These are phyloP conservation scores for Elephantulus edwardii DNA, from an alignment of 2,113 vertebrate genomes.

Conservation along the genomic window DNA sequence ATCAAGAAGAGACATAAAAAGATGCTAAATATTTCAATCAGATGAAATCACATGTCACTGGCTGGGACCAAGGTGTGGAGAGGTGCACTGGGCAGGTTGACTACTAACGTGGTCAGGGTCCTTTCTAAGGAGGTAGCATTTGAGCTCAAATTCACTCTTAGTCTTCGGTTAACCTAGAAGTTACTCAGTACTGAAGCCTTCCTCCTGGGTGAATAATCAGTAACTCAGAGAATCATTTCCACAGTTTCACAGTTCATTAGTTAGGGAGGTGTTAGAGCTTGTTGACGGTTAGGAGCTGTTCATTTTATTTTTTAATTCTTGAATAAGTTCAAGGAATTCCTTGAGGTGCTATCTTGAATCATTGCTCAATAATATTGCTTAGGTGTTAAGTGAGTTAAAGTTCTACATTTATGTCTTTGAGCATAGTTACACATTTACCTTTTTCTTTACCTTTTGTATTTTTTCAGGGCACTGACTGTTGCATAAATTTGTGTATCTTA, in stretches of 20 bases:
- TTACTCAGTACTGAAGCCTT: conserved; percentile 65
- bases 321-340: conserved; percentile 70
- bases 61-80: neutral
- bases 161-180: conserved; percentile 36
- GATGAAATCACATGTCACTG: neutral
- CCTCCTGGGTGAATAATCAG: conserved; percentile 49
- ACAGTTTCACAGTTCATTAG: conserved; percentile 82
- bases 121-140: neutral
- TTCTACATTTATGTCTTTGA: conserved; percentile 61
- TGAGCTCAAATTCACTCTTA: neutral
- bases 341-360: conserved; percentile 67
- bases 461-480: neutral
- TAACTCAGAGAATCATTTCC: conserved; percentile 67
- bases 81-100: neutral
- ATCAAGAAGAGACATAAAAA: neutral
- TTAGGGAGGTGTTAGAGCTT: conserved; percentile 71
- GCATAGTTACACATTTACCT: conserved; percentile 56
- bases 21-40: neutral
- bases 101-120: too few species aligned
- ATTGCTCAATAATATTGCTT: conserved; percentile 68
- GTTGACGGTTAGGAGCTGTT: conserved; percentile 65
- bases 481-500: neutral
- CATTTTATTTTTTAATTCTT: conserved; percentile 64
- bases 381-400: conserved; percentile 72
- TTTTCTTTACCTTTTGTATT: conserved; percentile 47